Evolutionary conservation across 2,888 invertebrate species (phyloP).

Genomic region (Cataglyphis livida): DNA sequence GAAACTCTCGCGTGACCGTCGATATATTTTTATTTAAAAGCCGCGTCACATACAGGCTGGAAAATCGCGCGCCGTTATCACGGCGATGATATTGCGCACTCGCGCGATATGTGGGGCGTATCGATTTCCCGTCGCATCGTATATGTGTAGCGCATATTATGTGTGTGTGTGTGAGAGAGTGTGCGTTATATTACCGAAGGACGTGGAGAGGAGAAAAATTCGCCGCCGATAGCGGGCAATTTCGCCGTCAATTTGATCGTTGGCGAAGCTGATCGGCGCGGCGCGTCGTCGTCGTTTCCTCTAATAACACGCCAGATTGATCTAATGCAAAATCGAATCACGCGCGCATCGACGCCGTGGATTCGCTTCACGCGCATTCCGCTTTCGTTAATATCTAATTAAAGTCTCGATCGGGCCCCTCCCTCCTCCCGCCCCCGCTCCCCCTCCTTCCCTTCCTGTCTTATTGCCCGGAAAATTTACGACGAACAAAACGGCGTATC

Average conservation of each 20-base stretch:
- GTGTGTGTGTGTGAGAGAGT: not conserved
- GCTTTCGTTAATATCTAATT: conserved; percentile 29
- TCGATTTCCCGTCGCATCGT: conserved; percentile 62
- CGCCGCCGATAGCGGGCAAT: conserved; percentile 41
- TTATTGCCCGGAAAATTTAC: not conserved
- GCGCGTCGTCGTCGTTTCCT: conserved; percentile 9
- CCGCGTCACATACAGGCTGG: conserved; percentile 3
- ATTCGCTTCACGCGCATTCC: not conserved
- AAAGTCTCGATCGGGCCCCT: not conserved
- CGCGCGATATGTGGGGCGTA: conserved; percentile 54
- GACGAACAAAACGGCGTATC: not conserved
- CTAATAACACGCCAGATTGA: conserved; percentile 22
- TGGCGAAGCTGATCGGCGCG: conserved; percentile 3
- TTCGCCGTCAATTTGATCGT: conserved; percentile 36
- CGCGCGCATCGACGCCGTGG: not conserved
- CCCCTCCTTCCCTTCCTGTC: not conserved
- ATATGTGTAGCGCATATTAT: conserved; percentile 1
- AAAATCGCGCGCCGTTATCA: conserved; percentile 55
- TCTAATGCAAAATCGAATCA: not conserved
- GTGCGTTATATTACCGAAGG: conserved; percentile 47
- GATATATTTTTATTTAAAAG: conserved; percentile 31
- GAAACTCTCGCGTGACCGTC: conserved; percentile 17
- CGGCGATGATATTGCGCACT: conserved; percentile 61
- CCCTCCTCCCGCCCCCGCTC: too few relatives aligned
- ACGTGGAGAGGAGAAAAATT: conserved; percentile 47